These are phyloP conservation scores for Pammene aurita DNA, from an alignment of 2,888 invertebrate species.

Conservation along the genomic window DNA sequence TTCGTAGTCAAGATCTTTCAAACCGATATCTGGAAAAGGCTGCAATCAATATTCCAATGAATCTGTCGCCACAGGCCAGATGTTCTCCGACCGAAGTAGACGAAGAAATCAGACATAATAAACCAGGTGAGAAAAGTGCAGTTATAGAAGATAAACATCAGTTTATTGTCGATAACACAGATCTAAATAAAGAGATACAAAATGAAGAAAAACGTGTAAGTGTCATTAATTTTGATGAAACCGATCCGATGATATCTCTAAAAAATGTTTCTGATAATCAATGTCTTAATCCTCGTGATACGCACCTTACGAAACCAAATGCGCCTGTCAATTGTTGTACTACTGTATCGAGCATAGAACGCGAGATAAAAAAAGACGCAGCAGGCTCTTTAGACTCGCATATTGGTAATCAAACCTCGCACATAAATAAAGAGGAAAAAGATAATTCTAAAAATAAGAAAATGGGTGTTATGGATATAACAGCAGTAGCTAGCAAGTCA, in stretches of 20 bases:
- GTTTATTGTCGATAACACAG: slow-evolving; percentile 19
- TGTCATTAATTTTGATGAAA: not conserved
- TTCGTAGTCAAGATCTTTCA: slow-evolving; percentile 12
- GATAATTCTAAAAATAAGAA: not conserved
- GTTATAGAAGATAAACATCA: slow-evolving; percentile 16
- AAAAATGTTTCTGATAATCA: slow-evolving; percentile 1
- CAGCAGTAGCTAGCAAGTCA: not conserved
- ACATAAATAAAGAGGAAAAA: not conserved
- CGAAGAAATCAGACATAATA: slow-evolving; percentile 22
- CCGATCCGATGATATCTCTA: not conserved
- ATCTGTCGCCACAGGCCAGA: slow-evolving; percentile 39
- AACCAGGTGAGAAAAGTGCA: not conserved
- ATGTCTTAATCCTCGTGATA: not conserved
- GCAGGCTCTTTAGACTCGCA: not conserved
- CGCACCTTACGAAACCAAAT: not conserved
- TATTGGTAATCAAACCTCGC: not conserved
- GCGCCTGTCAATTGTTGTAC: not conserved
- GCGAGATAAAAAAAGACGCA: not conserved
- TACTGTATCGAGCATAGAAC: slow-evolving; percentile 1
- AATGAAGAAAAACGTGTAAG: slow-evolving; percentile 1
- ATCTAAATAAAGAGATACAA: not conserved
- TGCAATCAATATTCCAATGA: slow-evolving; percentile 37
- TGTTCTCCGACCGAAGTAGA: slow-evolving; percentile 17
- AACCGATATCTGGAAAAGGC: slow-evolving; percentile 29
- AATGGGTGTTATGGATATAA: not conserved